Evolutionary conservation across 2,113 vertebrate genomes (phyloP), one percentile per base, ranked within the genome.

Genomic region (Megaleporinus macrocephalus): DNA sequence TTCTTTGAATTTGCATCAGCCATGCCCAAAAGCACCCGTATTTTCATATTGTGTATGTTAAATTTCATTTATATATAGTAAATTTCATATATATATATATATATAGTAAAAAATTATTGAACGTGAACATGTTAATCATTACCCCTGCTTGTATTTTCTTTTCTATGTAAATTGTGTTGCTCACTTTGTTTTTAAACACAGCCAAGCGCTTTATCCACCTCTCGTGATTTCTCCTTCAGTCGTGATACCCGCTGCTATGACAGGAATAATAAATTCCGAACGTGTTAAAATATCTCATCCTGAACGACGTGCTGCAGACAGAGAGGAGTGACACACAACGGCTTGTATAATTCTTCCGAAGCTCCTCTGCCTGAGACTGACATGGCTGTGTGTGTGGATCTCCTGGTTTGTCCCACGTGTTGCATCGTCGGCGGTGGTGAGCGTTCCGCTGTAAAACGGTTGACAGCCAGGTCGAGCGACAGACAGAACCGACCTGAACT

Each of bases 401-500:
- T 16, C 14, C 49, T 15, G 16, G 49, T 51, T 51, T 55, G 53
- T 55, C 53, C 53, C 53, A 55, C 53, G 53, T 55, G 53, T 55
- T 55, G 53, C 53, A 18, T 14, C 7, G 53, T 3, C 53, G 20
- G 53, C 53, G 1, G 53, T 14, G 20, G 53, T 55, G 18, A 55
- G 20, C 20, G 18, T 22, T 55, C 53, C 53, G 53, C 53, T 20
- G 53, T 55, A 55, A 55, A 55, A 55, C 53, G 53, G 53, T 20
- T 55, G 53, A 55, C 53, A 55, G 53, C 18, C 53, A 55, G 53
- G 53, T 55, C 53, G 53, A 55, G 53, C 53, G 53, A 55, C 53
- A 55, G 53, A 55, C 53, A 55, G 53, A 55, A 55, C 53, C 53
- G 53, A 20, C 89, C 87, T 90, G 89, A 91, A 91, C 91, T 89